phyloP scores from a whole-genome alignment of 92 coral and sea anemone species.

The Montipora capitata region DNA sequence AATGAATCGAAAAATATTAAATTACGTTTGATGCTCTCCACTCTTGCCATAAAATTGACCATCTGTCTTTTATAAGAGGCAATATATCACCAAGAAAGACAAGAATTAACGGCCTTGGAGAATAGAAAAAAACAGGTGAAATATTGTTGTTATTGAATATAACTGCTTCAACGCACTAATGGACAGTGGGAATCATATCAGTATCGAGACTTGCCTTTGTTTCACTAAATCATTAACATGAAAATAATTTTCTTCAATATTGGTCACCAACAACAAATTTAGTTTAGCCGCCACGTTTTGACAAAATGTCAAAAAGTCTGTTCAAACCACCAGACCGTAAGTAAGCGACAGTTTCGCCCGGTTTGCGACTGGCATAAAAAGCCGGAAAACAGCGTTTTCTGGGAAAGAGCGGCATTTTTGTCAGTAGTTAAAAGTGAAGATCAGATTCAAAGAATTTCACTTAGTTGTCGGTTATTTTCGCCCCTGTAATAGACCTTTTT shows the following conservation, averaged over 20 bases:
- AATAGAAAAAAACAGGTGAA: conserved; percentile 16
- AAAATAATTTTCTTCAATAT: not conserved
- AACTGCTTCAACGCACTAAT: conserved; percentile 10
- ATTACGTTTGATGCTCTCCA: not conserved
- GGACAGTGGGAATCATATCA: not conserved
- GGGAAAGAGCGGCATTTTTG: no score
- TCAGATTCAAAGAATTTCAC: no score
- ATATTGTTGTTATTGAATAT: not conserved
- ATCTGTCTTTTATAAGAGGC: not conserved
- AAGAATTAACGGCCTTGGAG: not conserved
- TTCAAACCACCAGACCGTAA: no score
- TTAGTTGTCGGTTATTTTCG: no score
- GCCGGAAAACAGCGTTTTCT: no score
- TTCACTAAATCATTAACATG: not conserved
- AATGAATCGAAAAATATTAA: not conserved
- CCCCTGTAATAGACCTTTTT: no score
- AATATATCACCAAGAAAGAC: not conserved
- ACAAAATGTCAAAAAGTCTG: not conserved
- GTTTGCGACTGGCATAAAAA: no score
- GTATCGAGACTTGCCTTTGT: not conserved
- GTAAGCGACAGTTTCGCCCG: no score
- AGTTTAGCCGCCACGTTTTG: not conserved
- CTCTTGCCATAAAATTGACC: not conserved
- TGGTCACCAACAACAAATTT: not conserved
- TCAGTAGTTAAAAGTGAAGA: no score